These are phyloP conservation scores for Poecilia gillii DNA, from an alignment of 2,797 vertebrate species.

Conservation along the genomic window DNA sequence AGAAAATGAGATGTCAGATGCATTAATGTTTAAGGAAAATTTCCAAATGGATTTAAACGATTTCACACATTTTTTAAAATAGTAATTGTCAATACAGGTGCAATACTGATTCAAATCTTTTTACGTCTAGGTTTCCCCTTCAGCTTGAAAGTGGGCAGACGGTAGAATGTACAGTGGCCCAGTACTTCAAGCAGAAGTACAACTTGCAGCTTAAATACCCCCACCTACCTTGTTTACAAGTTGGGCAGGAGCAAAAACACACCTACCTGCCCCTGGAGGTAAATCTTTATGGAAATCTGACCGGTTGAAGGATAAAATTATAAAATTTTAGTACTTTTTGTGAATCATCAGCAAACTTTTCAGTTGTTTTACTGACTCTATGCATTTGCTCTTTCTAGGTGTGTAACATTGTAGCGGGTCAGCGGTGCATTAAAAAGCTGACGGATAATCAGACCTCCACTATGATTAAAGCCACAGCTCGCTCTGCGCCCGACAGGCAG, in stretches of 20 bases:
- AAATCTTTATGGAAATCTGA: slow-evolving; percentile 60
- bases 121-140: slow-evolving; percentile 88
- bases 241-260: slow-evolving; percentile 99
- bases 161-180: slow-evolving; percentile 98
- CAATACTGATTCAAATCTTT: background rate
- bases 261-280: slow-evolving; percentile 99
- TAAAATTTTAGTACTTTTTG: background rate
- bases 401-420: slow-evolving; percentile 98
- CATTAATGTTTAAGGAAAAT: background rate
- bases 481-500: slow-evolving; percentile 96
- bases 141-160: slow-evolving; percentile 99
- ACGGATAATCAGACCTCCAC: slow-evolving; percentile 99
- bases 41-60: background rate
- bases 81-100: background rate
- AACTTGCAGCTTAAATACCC: slow-evolving; percentile 99
- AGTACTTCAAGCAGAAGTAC: slow-evolving; percentile 99
- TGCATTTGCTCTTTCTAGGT: slow-evolving; percentile 79
- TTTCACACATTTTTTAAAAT: background rate
- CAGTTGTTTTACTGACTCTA: background rate
- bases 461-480: slow-evolving; percentile 99
- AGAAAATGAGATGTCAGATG: background rate
- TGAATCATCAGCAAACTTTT: background rate
- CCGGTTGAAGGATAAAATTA: background rate
- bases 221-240: slow-evolving; percentile 97
- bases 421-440: slow-evolving; percentile 97